Percentiles rank a stretch among this genome's conserved stretches.
Evolutionary conservation across 92 coral and sea anemone genomes (phyloP).

Genomic region (Galaxea fascicularis): DNA sequence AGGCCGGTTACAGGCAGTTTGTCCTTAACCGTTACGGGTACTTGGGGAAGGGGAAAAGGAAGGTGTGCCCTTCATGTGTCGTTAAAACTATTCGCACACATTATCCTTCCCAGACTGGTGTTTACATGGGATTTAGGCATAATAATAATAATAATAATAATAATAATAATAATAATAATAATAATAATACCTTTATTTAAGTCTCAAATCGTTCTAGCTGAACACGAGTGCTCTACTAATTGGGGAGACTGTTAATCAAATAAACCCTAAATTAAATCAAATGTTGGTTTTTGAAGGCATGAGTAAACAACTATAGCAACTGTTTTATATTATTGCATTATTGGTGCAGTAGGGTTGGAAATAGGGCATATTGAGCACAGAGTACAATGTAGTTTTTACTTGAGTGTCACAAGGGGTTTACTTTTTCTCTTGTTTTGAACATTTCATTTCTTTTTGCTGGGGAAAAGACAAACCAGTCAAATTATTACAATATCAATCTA

Average conservation of each 20-base stretch:
- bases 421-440: neutral
- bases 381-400: neutral
- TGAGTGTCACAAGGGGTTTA: too few relatives aligned
- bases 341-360: constrained; percentile 3
- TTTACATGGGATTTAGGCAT: constrained; percentile 37
- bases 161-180: too few relatives aligned
- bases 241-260: too few relatives aligned
- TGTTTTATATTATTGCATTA: neutral
- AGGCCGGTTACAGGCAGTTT: constrained; percentile 58
- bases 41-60: constrained; percentile 58
- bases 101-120: constrained; percentile 41
- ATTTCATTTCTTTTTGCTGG: neutral
- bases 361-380: constrained; percentile 8
- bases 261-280: too few relatives aligned
- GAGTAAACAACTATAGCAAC: neutral
- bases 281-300: too few relatives aligned
- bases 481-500: too few relatives aligned
- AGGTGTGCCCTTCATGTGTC: constrained; percentile 65
- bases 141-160: too few relatives aligned
- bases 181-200: too few relatives aligned
- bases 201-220: too few relatives aligned
- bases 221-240: too few relatives aligned
- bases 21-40: constrained; percentile 43
- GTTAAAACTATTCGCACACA: constrained; percentile 29
- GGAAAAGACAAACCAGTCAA: neutral